Evolutionary conservation across 1,140 invertebrate genomes (phyloP), one percentile per base, ranked within the genome.

Genomic region (Drosophila orena): DNA sequence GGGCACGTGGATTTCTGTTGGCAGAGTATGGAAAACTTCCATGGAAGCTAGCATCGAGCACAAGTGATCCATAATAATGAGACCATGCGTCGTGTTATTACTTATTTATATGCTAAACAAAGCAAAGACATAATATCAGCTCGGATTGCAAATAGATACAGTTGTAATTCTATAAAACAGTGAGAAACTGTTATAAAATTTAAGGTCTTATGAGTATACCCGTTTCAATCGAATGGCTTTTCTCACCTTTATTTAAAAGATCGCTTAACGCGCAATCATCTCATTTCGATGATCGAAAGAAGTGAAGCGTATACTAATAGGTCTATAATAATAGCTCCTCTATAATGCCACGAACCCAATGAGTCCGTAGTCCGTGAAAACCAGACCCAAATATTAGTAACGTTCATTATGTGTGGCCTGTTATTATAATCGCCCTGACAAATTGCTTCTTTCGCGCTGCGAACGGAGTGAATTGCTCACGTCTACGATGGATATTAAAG

Each of bases 21-120:
- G 35, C 17, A 22, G 11, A 40, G 30, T 12, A 30, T n/a, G 15
- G 27, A 30, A 22, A n/a, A 43, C 69, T 14, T 10, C 6, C 2
- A 43, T 46, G 14, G 42, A 15, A 65, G 27, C 57, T 60, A 40
- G 15, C 37, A 24, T 46, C 42, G 14, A 52, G 50, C 79, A 70
- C 70, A 55, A 55, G 56, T 37, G 27, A 27, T 44, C 46, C 79
- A 83, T 83, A 84, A 47, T 46, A 79, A 83, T 84, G 60, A 75
- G 70, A n/a, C 8, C 5, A 10, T 22, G 10, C 3, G 20, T 7
- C 27, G 52, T 2, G 8, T 42, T 6, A 22, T 10, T 10, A 24
- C 17, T 7, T 49, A 14, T 49, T 62, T 10, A 22, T 49, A 66
- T 34, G 14, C 27, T 4, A 5, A 30, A 17, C 17, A 2, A 40